A percentile compares a stretch with the other conserved stretches of the same genome.
Conservation (phyloP, 2,888 invertebrate species). For the Meteorus cinctellus region DNA sequence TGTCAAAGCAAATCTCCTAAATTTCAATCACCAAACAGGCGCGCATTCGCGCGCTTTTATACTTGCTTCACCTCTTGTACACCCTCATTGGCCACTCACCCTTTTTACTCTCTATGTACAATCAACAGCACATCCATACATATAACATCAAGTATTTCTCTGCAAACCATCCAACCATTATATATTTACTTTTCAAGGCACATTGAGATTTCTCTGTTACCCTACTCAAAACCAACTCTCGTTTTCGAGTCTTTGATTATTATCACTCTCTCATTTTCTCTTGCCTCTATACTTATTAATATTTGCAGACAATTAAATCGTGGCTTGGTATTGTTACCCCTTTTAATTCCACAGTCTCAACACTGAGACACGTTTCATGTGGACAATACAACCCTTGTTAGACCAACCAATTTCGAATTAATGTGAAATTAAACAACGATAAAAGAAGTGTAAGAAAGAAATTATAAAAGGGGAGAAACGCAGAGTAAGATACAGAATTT, state of each 20-base stretch:
- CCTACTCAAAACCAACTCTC: slow-evolving; percentile 39
- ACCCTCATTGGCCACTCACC: slow-evolving; percentile 39
- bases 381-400: slow-evolving; percentile 50
- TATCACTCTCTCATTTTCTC: slow-evolving; percentile 42
- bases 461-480: background rate
- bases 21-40: slow-evolving; percentile 69
- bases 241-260: slow-evolving; percentile 63
- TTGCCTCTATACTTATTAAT: slow-evolving; percentile 67
- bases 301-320: slow-evolving; percentile 73
- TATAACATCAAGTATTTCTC: slow-evolving; percentile 47
- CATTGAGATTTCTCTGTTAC: slow-evolving; percentile 52
- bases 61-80: slow-evolving; percentile 50
- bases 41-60: slow-evolving; percentile 53
- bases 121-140: background rate
- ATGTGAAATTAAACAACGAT: slow-evolving; percentile 71
- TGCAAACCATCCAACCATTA: slow-evolving; percentile 71
- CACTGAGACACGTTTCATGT: slow-evolving; percentile 64
- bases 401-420: slow-evolving; percentile 39
- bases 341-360: slow-evolving; percentile 65
- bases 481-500: background rate
- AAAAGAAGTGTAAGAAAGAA: slow-evolving; percentile 35
- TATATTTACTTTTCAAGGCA: slow-evolving; percentile 72
- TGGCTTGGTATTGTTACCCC: slow-evolving; percentile 59
- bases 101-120: slow-evolving; percentile 44
- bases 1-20: slow-evolving; percentile 72